Conservation (phyloP, 2,888 invertebrate genomes). For the Watsonalla binaria region DNA sequence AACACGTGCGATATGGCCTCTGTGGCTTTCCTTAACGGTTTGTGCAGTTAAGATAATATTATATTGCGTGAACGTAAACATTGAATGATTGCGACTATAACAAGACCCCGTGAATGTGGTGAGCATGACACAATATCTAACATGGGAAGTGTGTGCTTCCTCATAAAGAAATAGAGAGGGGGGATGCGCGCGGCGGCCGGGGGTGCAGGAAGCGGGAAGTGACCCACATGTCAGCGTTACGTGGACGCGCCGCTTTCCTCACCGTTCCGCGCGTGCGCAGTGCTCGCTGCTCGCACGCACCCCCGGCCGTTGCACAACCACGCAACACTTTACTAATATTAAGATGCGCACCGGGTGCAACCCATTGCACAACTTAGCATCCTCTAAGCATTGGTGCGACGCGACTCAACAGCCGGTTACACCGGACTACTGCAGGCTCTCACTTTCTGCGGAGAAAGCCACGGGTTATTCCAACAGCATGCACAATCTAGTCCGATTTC, state of each 20-base stretch:
- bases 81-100: background rate
- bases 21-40: too few species aligned
- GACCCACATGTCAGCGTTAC: slow-evolving; percentile 56
- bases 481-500: background rate
- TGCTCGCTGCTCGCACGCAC: slow-evolving; percentile 17
- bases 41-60: too few species aligned
- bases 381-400: background rate
- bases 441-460: slow-evolving; percentile 47
- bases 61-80: background rate
- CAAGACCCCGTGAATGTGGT: slow-evolving; percentile 5
- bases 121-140: slow-evolving; percentile 28
- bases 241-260: slow-evolving; percentile 51
- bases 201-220: slow-evolving; percentile 64
- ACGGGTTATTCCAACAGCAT: slow-evolving; percentile 9
- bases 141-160: slow-evolving; percentile 39
- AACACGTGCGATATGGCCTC: too few species aligned
- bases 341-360: background rate
- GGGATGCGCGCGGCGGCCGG: slow-evolving; percentile 14
- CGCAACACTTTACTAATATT: background rate
- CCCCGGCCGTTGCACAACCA: slow-evolving; percentile 8
- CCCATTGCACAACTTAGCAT: background rate
- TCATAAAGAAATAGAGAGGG: slow-evolving; percentile 34
- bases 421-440: slow-evolving; percentile 21
- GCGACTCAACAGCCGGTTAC: background rate
- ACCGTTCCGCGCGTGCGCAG: slow-evolving; percentile 39